A percentile compares a stretch with the other conserved stretches of the same genome.
Evolutionary conservation across 92 coral and sea anemone species (phyloP).

Genomic region (Heteractis magnifica): DNA sequence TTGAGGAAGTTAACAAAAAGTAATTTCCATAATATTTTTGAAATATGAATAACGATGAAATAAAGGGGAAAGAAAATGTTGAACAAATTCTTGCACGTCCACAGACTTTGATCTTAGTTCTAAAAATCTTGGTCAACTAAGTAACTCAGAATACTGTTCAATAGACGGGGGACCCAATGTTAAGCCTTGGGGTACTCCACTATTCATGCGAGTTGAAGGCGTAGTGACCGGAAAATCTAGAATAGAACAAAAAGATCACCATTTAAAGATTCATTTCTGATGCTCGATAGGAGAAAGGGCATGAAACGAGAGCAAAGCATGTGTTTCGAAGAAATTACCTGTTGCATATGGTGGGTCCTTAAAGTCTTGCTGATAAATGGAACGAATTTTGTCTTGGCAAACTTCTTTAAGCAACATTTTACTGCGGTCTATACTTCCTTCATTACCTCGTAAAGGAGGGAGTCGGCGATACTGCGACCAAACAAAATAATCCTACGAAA

Average conservation of each 20-base stretch:
- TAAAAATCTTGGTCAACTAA: not conserved
- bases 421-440: slow-evolving; percentile 38
- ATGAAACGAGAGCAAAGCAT: not conserved
- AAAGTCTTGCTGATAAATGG: slow-evolving; percentile 76
- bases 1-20: too few relatives aligned
- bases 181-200: slow-evolving; percentile 9
- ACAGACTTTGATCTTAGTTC: not conserved
- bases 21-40: too few relatives aligned
- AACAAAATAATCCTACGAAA: slow-evolving; percentile 55
- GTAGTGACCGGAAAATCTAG: slow-evolving; percentile 17
- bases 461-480: slow-evolving; percentile 77
- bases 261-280: not conserved
- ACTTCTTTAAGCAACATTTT: slow-evolving; percentile 62
- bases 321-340: slow-evolving; percentile 2
- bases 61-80: too few relatives aligned
- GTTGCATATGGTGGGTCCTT: slow-evolving; percentile 41
- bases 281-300: not conserved
- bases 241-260: not conserved
- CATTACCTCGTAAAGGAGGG: slow-evolving; percentile 42
- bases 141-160: slow-evolving; percentile 9
- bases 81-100: too few relatives aligned
- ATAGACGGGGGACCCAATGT: slow-evolving; percentile 9
- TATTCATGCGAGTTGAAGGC: slow-evolving; percentile 5
- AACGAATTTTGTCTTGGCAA: slow-evolving; percentile 72
- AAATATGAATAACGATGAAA: too few relatives aligned